Evolutionary conservation across 2,113 vertebrate genomes (phyloP), one percentile per base, ranked within the genome.

Genomic region (Solea solea): DNA sequence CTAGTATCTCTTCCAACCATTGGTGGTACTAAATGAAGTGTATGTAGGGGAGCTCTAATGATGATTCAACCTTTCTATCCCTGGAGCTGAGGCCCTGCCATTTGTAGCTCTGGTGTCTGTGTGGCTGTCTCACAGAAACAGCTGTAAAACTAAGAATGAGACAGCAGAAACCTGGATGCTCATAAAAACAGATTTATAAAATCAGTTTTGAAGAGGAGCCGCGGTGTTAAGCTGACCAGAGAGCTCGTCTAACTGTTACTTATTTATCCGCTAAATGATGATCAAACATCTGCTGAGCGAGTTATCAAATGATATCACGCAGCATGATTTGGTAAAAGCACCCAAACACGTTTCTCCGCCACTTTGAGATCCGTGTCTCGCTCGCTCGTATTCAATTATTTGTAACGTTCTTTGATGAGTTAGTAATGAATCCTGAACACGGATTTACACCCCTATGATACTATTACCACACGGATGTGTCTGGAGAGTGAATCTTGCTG

Each of bases 31-130:
- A 21, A 21, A 21, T 21, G 1, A 54, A 16, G 8, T 57, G 12
- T 40, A 28, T 61, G 8, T 57, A 57, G 14, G 66, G 61, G 75
- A 86, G 80, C 50, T 72, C 62, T 60, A 59, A 56, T 56, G 73
- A 87, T 85, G 89, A 88, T 87, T 87, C 85, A 89, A 82, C 81
- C 64, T 21, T 75, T 75, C 65, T 61, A 74, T 85, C 86, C 78
- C 86, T 27, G 11, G 71, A 83, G 81, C 58, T 55, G 63, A 82
- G 72, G 81, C 83, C 69, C 53, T 83, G 72, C 75, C 81, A 81
- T 82, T 78, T 65, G 58, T 60, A 74, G 74, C 62, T 9, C 41
- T 66, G 53, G 71, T 71, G 71, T 39, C 65, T 55, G 3, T 66
- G 66, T 60, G 48, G 40, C 68, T 73, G 5, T 9, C 71, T 68